These are phyloP conservation scores for Cosmorhoe ocellata DNA, from an alignment of 2,888 invertebrate genomes.

Conservation along the genomic window DNA sequence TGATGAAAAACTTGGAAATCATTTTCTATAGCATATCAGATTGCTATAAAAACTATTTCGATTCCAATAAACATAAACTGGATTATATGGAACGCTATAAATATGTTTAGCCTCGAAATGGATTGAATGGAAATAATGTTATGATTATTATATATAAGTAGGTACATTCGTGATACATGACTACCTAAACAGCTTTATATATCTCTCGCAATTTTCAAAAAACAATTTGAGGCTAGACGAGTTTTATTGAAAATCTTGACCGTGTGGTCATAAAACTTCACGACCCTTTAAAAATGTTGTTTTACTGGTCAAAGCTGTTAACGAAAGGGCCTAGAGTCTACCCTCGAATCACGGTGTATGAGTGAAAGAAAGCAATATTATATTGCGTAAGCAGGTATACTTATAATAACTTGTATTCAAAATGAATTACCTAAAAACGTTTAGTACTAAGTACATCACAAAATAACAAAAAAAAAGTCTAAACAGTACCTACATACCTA, in stretches of 20 bases:
- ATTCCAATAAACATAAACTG: slow-evolving; percentile 12
- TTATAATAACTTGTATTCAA: no score
- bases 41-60: background rate
- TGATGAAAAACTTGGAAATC: slow-evolving; percentile 5
- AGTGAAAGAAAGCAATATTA: slow-evolving; percentile 4
- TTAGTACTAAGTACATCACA: no score
- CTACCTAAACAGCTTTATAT: no score
- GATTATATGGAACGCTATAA: slow-evolving; percentile 7
- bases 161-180: no score
- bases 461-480: no score
- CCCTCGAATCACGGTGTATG: slow-evolving; percentile 8
- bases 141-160: no score
- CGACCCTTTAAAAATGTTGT: slow-evolving; percentile 73
- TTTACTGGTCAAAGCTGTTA: slow-evolving; percentile 69
- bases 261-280: slow-evolving; percentile 70
- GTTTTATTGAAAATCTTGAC: slow-evolving; percentile 66
- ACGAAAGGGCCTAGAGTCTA: slow-evolving; percentile 56
- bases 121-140: no score
- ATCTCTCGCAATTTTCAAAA: slow-evolving; percentile 1
- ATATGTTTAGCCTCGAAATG: background rate
- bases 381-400: no score
- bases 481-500: no score
- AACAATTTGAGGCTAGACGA: slow-evolving; percentile 27
- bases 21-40: slow-evolving; percentile 15
- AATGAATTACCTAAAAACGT: no score